Percentiles rank a stretch among this genome's conserved stretches.
These are phyloP conservation scores for Drosophila macrothrix DNA, from an alignment of 2,888 invertebrate genomes.

Conservation along the genomic window DNA sequence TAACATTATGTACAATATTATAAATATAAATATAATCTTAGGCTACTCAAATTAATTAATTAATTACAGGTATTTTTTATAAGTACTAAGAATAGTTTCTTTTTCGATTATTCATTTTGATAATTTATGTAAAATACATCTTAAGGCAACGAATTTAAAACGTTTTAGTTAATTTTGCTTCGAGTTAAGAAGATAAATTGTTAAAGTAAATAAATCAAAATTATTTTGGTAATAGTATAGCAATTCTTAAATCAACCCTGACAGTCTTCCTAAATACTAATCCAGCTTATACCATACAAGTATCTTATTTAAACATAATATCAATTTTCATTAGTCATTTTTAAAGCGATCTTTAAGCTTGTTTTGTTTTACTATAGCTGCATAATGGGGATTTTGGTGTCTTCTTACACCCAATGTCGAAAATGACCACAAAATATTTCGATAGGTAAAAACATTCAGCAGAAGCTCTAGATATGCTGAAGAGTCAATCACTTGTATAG, in stretches of 20 bases:
- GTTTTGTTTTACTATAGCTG: conserved; percentile 1
- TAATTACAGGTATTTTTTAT: background rate
- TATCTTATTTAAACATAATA: background rate
- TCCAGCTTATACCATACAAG: background rate
- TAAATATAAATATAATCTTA: background rate
- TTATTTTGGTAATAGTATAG: background rate
- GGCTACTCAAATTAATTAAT: background rate
- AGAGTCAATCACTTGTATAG: conserved; percentile 27
- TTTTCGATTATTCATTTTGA: background rate
- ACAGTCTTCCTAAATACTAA: background rate
- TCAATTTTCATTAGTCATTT: background rate
- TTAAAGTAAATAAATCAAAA: background rate
- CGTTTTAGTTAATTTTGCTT: background rate
- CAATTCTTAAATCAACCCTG: background rate
- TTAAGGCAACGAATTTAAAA: background rate
- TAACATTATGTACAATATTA: background rate
- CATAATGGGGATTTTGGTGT: background rate
- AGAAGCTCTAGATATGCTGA: conserved; percentile 48
- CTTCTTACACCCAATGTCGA: background rate
- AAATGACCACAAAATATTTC: conserved; percentile 28
- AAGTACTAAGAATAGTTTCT: background rate
- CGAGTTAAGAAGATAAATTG: background rate
- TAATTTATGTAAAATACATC: background rate
- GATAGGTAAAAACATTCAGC: conserved; percentile 12
- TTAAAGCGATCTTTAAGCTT: conserved; percentile 6